A percentile compares a stretch with the other conserved stretches of the same genome.
Conservation (phyloP, 2,797 vertebrate species). For the Phataginus tricuspis region DNA sequence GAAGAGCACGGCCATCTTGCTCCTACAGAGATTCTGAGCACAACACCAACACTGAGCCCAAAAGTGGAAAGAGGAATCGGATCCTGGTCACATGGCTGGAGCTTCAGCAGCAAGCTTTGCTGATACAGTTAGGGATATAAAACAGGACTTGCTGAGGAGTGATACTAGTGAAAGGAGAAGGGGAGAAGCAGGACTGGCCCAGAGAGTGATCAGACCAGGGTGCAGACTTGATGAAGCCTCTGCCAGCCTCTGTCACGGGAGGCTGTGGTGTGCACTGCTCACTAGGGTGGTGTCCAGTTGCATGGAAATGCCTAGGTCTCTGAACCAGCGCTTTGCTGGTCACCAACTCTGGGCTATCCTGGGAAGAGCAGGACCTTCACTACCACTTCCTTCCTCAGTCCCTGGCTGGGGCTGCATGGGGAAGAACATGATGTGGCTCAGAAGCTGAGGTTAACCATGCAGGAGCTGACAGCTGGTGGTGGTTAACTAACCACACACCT, state of each 20-base stretch:
- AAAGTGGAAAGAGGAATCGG: neutral
- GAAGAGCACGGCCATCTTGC: neutral
- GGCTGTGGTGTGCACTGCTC: neutral
- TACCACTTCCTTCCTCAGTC: neutral
- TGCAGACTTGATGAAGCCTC: neutral
- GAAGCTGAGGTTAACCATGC: neutral
- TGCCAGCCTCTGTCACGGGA: neutral
- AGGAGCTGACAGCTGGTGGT: neutral
- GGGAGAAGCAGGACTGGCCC: neutral
- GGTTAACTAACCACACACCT: neutral
- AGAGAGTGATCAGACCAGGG: neutral
- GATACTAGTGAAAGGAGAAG: neutral
- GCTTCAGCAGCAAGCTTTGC: neutral
- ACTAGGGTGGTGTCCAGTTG: neutral
- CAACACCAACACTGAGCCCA: neutral
- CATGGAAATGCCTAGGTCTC: neutral
- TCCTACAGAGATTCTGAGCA: neutral
- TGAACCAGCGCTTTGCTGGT: neutral
- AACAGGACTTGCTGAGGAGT: neutral
- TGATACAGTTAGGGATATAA: neutral
- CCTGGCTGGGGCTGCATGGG: neutral
- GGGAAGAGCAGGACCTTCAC: neutral
- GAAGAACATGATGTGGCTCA: neutral
- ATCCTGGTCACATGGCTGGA: neutral
- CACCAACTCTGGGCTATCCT: neutral